These are phyloP conservation scores for Gymnocypris eckloni DNA, from an alignment of 2,797 vertebrate species.

Conservation along the genomic window DNA sequence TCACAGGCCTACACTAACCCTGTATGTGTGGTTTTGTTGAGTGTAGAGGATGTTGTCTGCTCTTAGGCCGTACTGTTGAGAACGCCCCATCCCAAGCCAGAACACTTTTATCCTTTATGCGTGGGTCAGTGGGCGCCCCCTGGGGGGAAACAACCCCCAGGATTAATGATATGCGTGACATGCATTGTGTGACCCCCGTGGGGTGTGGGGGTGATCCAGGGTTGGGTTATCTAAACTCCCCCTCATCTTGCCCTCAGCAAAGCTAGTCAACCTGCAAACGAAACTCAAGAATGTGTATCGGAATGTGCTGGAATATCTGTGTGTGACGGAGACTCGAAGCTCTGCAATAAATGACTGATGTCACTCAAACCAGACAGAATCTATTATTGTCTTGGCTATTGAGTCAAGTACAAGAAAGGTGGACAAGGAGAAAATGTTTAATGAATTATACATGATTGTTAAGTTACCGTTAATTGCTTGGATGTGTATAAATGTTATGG, in stretches of 20 bases:
- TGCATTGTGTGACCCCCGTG: slow-evolving; percentile 79
- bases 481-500: neutral
- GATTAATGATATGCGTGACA: slow-evolving; percentile 92
- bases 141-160: slow-evolving; percentile 84
- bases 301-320: slow-evolving; percentile 48
- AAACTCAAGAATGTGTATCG: slow-evolving; percentile 54
- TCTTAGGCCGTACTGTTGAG: slow-evolving; percentile 63
- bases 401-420: slow-evolving; percentile 6
- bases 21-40: slow-evolving; percentile 58
- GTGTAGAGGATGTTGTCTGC: slow-evolving; percentile 67
- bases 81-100: slow-evolving; percentile 77
- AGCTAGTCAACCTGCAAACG: slow-evolving; percentile 28
- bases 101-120: slow-evolving; percentile 88
- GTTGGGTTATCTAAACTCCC: slow-evolving; percentile 68
- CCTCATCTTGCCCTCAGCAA: slow-evolving; percentile 48
- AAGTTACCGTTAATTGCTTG: neutral
- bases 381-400: neutral
- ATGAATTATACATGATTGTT: neutral
- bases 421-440: neutral
- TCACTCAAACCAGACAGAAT: slow-evolving; percentile 11
- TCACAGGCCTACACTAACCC: neutral
- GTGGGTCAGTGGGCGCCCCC: slow-evolving; percentile 89
- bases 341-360: slow-evolving; percentile 1
- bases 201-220: slow-evolving; percentile 72
- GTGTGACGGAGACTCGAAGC: slow-evolving; percentile 14